phyloP scores from a whole-genome alignment of 1,140 invertebrate species.

The Drosophila kikkawai region DNA sequence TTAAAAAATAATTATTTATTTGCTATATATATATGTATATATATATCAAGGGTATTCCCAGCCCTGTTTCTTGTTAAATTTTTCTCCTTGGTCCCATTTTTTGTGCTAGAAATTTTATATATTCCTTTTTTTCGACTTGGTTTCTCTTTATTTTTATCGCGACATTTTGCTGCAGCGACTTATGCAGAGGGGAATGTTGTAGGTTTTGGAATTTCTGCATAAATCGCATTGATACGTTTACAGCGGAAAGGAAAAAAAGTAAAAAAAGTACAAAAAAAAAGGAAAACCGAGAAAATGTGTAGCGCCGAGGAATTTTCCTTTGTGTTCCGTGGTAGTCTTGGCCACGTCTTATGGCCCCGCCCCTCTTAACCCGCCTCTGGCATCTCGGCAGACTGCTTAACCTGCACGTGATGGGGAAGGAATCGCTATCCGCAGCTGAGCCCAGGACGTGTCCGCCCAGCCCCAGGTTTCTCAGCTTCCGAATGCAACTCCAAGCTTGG shows the following conservation, averaged over 20 bases:
- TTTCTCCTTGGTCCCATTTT: not conserved
- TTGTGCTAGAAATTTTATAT: not conserved
- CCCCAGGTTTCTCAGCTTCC: slow-evolving; percentile 1
- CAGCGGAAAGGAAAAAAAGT: not conserved
- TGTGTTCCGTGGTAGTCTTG: slow-evolving; percentile 51
- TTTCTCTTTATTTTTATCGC: slow-evolving; percentile 39
- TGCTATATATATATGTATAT: too few species aligned
- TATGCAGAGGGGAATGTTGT: slow-evolving; percentile 25
- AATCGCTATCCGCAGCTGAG: slow-evolving; percentile 28
- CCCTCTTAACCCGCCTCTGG: slow-evolving; percentile 13
- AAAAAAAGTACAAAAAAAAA: not conserved
- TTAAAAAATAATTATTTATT: not conserved
- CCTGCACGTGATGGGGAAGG: slow-evolving; percentile 69
- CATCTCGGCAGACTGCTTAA: slow-evolving; percentile 32
- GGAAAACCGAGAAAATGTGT: slow-evolving; percentile 14
- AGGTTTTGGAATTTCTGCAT: slow-evolving; percentile 62
- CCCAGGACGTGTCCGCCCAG: slow-evolving; percentile 31
- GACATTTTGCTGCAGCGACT: slow-evolving; percentile 49
- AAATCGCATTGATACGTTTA: slow-evolving; percentile 78
- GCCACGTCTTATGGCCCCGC: slow-evolving; percentile 74
- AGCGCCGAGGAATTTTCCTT: slow-evolving; percentile 43
- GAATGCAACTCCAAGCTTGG: slow-evolving; percentile 17
- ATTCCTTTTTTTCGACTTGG: not conserved
- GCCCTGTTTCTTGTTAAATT: not conserved
- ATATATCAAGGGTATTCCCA: not conserved